Evolutionary conservation across 35 echinoderm and acorn worm species (phyloP).

Genomic region (Stichopus chloronotus): DNA sequence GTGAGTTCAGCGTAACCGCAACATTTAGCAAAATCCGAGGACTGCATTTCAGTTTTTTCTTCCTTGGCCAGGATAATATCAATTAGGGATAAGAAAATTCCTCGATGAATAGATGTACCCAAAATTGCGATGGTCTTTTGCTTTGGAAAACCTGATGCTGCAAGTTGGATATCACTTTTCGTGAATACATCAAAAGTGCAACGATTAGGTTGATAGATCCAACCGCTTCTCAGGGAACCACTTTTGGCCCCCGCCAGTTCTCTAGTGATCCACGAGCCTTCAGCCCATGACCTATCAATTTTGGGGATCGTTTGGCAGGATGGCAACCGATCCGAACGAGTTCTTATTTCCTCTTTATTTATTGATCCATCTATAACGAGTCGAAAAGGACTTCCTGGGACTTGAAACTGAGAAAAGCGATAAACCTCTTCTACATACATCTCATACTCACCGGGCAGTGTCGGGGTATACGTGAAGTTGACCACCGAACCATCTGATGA

Average conservation of each 20-base stretch:
- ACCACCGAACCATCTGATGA: not conserved
- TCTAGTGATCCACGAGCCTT: not conserved
- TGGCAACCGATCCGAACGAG: not conserved
- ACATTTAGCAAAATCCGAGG: not conserved
- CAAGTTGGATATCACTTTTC: not conserved
- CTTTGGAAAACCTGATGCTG: not conserved
- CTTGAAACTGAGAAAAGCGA: not conserved
- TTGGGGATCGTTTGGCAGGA: constrained; percentile 1
- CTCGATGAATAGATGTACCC: not conserved
- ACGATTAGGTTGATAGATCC: not conserved
- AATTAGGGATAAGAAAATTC: not conserved
- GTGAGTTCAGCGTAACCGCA: not conserved
- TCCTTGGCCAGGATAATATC: not conserved
- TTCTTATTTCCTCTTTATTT: not conserved
- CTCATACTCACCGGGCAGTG: constrained; percentile 18
- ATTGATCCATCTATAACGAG: not conserved
- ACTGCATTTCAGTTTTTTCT: not conserved
- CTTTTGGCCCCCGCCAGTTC: not conserved
- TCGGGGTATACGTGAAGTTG: not conserved
- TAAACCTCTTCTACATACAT: not conserved
- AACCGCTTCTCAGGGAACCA: not conserved
- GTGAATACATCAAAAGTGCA: constrained; percentile 11
- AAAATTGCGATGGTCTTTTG: constrained; percentile 14
- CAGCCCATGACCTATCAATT: not conserved
- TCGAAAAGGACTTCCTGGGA: constrained; percentile 18